Conservation (phyloP, 1,140 invertebrate genomes). For the Pemphigus obesinymphae region DNA sequence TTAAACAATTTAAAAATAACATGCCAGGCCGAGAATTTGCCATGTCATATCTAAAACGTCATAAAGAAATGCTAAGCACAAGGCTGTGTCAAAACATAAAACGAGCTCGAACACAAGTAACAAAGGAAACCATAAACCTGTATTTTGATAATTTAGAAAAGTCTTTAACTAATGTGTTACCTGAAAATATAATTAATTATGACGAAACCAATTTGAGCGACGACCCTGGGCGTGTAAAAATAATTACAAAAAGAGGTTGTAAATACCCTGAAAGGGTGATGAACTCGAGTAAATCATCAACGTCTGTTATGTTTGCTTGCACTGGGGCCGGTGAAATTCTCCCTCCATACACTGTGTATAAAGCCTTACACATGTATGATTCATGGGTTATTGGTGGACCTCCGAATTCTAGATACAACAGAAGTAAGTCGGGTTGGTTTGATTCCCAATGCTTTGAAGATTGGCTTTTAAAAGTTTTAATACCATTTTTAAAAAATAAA, state of each 20-base stretch:
- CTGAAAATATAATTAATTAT: constrained; percentile 51
- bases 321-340: constrained; percentile 43
- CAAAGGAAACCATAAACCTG: constrained; percentile 43
- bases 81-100: constrained; percentile 27
- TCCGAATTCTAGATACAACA: constrained; percentile 44
- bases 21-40: no score
- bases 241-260: constrained; percentile 42
- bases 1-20: constrained; percentile 25
- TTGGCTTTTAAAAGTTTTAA: constrained; percentile 31
- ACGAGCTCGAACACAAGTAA: constrained; percentile 38
- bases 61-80: neutral
- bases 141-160: constrained; percentile 48
- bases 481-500: constrained; percentile 35
- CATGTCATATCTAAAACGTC: no score
- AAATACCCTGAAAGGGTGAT: constrained; percentile 5
- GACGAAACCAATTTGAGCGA: no score
- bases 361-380: constrained; percentile 44
- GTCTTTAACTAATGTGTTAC: constrained; percentile 47
- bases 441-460: constrained; percentile 38
- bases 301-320: constrained; percentile 46
- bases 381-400: constrained; percentile 46
- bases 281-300: constrained; percentile 41
- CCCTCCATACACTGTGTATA: constrained; percentile 46
- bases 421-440: constrained; percentile 43
- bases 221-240: no score